These are phyloP conservation scores for Homarus americanus DNA, from an alignment of 1,140 invertebrate species.

Conservation along the genomic window DNA sequence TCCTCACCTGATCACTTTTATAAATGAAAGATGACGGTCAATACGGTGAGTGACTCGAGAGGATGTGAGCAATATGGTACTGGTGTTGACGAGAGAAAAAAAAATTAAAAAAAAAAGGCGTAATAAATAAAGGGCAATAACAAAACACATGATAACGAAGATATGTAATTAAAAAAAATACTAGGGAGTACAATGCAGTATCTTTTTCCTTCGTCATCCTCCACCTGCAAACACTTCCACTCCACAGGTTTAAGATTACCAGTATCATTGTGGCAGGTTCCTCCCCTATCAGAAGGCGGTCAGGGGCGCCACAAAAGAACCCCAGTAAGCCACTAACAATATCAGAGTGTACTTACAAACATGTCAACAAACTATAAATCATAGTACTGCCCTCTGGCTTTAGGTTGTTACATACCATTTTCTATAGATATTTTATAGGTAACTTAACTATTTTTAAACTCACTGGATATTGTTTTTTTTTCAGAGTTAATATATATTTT, in stretches of 20 bases:
- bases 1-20: too few relatives aligned
- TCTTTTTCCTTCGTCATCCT: too few relatives aligned
- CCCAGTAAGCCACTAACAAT: conserved; percentile 60
- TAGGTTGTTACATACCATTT: not conserved
- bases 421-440: too few relatives aligned
- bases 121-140: not conserved
- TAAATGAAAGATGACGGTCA: too few relatives aligned
- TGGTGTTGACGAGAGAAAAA: not conserved
- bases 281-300: not conserved
- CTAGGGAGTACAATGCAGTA: too few relatives aligned
- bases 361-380: conserved; percentile 61
- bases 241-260: not conserved
- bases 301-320: not conserved
- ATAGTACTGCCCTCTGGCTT: not conserved
- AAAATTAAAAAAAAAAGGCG: not conserved
- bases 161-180: too few relatives aligned
- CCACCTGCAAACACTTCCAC: not conserved
- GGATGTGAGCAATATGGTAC: too few relatives aligned
- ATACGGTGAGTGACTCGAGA: too few relatives aligned
- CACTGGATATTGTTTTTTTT: not conserved
- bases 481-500: not conserved
- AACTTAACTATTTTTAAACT: too few relatives aligned
- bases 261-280: not conserved
- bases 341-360: conserved; percentile 50
- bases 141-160: too few relatives aligned